These are phyloP conservation scores for Brachyalestes nurse DNA, from an alignment of 2,797 vertebrate species.

Conservation along the genomic window DNA sequence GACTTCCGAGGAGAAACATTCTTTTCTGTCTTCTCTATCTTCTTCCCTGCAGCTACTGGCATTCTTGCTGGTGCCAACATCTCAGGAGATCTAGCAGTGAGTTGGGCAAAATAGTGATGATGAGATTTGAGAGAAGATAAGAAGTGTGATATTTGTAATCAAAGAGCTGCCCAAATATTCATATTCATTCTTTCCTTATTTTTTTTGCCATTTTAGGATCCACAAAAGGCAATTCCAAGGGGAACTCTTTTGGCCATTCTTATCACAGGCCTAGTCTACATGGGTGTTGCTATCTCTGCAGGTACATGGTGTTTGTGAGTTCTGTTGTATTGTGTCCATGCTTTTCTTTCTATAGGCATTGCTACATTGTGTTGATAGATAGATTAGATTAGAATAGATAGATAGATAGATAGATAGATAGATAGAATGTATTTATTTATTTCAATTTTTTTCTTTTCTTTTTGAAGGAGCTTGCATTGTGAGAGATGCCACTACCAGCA, in stretches of 20 bases:
- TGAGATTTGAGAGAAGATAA: no score
- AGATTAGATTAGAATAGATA: no score
- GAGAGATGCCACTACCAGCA: slow-evolving; percentile 85
- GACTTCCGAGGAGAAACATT: slow-evolving; percentile 90
- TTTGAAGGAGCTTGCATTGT: slow-evolving; percentile 90
- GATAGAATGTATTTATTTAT: no score
- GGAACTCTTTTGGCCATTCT: slow-evolving; percentile 96
- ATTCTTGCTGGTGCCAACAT: slow-evolving; percentile 98
- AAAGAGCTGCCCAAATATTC: background rate
- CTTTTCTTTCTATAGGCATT: background rate
- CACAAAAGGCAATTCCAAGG: slow-evolving; percentile 94
- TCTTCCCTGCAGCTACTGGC: slow-evolving; percentile 98
- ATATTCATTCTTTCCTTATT: background rate
- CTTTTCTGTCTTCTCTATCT: slow-evolving; percentile 97
- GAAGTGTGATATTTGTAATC: background rate
- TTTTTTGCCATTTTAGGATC: slow-evolving; percentile 83
- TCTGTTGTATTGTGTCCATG: background rate
- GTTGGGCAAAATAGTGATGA: slow-evolving; percentile 56
- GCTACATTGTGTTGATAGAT: no score
- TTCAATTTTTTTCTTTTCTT: background rate
- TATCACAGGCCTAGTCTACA: slow-evolving; percentile 92
- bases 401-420: no score
- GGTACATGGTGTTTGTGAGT: slow-evolving; percentile 75
- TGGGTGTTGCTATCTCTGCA: slow-evolving; percentile 91
- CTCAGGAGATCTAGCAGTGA: slow-evolving; percentile 96